phyloP scores from a whole-genome alignment of 2,797 vertebrate genomes.

The Hozukius guyotensis region DNA sequence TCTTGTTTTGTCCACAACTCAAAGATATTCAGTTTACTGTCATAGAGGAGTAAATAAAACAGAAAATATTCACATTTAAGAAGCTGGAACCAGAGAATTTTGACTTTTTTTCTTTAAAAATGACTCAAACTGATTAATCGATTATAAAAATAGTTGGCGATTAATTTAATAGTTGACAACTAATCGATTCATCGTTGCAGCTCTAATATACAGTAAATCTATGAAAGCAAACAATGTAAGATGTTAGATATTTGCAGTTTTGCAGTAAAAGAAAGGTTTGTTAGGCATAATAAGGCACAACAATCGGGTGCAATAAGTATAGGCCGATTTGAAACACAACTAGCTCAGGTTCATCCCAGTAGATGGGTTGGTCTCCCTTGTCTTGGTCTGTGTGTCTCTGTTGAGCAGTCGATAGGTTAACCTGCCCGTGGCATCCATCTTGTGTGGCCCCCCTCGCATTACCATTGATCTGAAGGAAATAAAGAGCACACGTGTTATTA shows the following conservation, averaged over 20 bases:
- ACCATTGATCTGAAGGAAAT: slow-evolving; percentile 98
- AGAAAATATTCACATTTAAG: no score
- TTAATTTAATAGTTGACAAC: no score
- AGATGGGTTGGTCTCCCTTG: slow-evolving; percentile 50
- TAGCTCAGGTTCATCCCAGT: slow-evolving; percentile 40
- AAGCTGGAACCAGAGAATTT: no score
- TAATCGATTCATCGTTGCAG: no score
- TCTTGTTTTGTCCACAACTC: no score
- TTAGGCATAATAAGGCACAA: neutral
- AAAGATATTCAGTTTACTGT: no score
- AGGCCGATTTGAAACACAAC: slow-evolving; percentile 31
- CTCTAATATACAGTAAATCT: neutral
- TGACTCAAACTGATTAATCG: no score
- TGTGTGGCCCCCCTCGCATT: slow-evolving; percentile 87
- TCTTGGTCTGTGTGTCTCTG: slow-evolving; percentile 68
- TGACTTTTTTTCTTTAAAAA: no score
- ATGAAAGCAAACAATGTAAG: neutral
- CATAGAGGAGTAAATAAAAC: no score
- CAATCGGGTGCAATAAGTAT: slow-evolving; percentile 12
- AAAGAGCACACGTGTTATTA: slow-evolving; percentile 91
- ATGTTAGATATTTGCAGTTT: neutral
- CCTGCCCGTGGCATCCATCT: slow-evolving; percentile 90
- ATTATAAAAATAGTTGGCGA: no score
- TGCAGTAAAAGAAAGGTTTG: neutral
- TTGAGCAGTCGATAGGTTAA: slow-evolving; percentile 83